Percentiles rank a stretch among this genome's conserved stretches.
These are phyloP conservation scores for Anarhynchus alexandrinus DNA, from an alignment of 2,113 vertebrate genomes.

Conservation along the genomic window DNA sequence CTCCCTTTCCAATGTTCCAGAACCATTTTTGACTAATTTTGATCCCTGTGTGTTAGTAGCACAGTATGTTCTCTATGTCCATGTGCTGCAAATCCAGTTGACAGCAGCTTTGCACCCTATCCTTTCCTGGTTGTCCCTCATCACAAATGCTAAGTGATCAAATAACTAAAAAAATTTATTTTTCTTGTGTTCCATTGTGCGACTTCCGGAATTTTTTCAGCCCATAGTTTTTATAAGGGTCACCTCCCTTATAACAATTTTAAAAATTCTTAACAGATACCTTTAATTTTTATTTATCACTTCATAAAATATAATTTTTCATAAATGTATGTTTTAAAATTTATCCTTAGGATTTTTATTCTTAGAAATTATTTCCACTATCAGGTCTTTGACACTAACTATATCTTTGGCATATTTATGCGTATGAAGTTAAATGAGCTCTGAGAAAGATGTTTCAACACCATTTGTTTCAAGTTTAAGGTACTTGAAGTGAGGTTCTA, in stretches of 20 bases:
- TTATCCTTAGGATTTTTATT: background rate
- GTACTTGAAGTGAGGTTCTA: background rate
- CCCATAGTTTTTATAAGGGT: background rate
- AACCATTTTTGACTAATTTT: slow-evolving; percentile 31
- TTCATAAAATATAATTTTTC: background rate
- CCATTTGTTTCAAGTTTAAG: background rate
- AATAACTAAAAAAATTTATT: background rate
- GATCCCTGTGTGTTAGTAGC: background rate
- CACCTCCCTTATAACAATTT: background rate
- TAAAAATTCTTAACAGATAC: background rate
- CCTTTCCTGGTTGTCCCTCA: background rate
- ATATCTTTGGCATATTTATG: background rate
- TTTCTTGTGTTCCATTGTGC: background rate
- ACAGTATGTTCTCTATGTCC: background rate
- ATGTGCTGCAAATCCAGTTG: slow-evolving; percentile 9
- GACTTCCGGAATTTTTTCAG: background rate
- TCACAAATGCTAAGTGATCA: background rate
- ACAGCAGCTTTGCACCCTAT: background rate
- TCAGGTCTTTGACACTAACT: background rate
- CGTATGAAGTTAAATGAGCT: background rate
- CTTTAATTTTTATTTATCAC: background rate
- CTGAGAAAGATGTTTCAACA: background rate
- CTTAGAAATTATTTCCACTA: background rate
- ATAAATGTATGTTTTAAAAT: background rate
- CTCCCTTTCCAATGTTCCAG: background rate